These are phyloP conservation scores for Patiria miniata DNA, from an alignment of 35 echinoderm and acorn worm genomes.

Conservation along the genomic window DNA sequence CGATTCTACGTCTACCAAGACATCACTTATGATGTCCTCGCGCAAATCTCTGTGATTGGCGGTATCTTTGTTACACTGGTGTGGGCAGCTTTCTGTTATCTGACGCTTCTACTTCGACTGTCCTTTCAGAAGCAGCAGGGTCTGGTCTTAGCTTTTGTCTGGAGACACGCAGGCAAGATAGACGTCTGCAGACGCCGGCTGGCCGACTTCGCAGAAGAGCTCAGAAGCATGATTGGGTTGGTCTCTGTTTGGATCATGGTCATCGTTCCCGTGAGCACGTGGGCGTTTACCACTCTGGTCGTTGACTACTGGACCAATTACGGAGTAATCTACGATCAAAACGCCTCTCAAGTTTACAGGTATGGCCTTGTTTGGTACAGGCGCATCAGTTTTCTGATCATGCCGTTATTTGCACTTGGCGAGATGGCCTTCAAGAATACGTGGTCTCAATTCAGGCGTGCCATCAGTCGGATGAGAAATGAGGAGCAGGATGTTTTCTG, in stretches of 20 bases:
- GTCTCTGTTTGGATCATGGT: background rate
- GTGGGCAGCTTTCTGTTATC: background rate
- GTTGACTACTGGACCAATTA: background rate
- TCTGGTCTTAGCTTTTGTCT: background rate
- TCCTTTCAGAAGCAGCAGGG: background rate
- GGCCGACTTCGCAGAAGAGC: background rate
- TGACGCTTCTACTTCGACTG: background rate
- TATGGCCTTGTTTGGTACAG: background rate
- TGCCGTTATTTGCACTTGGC: slow-evolving; percentile 52
- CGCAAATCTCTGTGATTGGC: background rate
- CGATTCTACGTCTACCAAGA: background rate
- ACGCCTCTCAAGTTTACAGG: no score
- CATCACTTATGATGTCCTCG: background rate
- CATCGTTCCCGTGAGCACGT: background rate
- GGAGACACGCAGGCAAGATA: background rate
- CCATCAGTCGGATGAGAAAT: slow-evolving; percentile 47
- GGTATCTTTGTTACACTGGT: background rate
- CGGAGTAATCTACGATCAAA: background rate
- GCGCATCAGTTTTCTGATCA: slow-evolving; percentile 44
- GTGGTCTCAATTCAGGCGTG: slow-evolving; percentile 44
- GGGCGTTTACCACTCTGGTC: background rate
- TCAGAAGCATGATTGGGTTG: background rate
- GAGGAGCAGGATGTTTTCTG: slow-evolving; percentile 29
- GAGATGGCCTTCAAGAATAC: slow-evolving; percentile 47
- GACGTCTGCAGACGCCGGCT: background rate